These are phyloP conservation scores for Redunca redunca DNA, from an alignment of 2,113 vertebrate species.

Conservation along the genomic window DNA sequence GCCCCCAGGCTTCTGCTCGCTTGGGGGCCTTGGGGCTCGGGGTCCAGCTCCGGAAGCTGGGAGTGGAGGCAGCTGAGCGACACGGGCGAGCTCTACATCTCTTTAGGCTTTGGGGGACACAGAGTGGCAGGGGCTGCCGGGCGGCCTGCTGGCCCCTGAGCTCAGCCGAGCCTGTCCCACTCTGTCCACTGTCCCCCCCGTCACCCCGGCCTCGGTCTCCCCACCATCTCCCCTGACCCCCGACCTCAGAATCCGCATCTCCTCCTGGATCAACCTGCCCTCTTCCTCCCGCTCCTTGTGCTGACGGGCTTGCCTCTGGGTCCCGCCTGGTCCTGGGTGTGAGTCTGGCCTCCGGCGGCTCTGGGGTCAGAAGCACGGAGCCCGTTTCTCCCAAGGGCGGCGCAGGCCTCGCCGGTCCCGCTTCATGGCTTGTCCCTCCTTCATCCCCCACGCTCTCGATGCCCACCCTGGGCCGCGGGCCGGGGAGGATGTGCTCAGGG, in stretches of 20 bases:
- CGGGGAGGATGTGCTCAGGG: neutral
- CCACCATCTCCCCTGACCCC: neutral
- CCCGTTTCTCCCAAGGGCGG: accelerated
- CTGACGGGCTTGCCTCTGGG: accelerated
- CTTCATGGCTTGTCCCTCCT: neutral
- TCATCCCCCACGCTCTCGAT: accelerated
- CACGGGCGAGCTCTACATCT: accelerated
- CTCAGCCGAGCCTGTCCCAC: neutral
- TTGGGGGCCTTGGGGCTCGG: neutral
- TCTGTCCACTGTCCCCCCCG: neutral
- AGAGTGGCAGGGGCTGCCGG: neutral
- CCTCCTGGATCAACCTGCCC: too few relatives aligned
- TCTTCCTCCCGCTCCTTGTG: accelerated
- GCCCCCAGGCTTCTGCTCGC: neutral
- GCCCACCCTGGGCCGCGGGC: neutral
- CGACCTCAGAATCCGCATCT: accelerated
- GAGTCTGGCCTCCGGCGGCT: neutral
- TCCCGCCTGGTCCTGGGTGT: too few relatives aligned
- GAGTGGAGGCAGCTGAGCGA: neutral
- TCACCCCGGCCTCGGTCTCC: neutral
- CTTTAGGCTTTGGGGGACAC: neutral
- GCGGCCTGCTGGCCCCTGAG: neutral
- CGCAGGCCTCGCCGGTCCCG: accelerated
- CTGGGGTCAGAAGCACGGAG: neutral
- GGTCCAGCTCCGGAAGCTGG: neutral